Percentiles rank a stretch among this genome's conserved stretches.
Conservation (phyloP, 2,113 vertebrate genomes). For the Caloenas nicobarica region DNA sequence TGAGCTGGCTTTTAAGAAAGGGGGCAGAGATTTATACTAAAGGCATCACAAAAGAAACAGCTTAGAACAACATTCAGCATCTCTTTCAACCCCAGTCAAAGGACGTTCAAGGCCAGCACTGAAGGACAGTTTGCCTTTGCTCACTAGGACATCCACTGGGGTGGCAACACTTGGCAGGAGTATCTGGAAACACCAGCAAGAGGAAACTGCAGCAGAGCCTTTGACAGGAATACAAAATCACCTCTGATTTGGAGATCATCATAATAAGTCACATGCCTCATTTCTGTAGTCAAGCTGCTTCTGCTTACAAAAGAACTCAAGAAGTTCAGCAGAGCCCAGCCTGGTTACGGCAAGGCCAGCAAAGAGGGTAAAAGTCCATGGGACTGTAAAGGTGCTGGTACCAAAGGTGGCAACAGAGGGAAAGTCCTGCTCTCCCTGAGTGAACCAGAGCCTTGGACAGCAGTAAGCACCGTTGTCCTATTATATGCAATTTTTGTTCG, state of each 20-base stretch:
- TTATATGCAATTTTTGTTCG: not conserved
- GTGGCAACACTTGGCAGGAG: not conserved
- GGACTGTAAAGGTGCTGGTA: not conserved
- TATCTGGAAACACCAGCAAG: not conserved
- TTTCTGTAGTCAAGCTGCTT: not conserved
- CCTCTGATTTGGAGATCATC: not conserved
- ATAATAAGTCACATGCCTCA: not conserved
- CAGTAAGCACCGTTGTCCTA: not conserved
- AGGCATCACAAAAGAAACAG: conserved; percentile 58
- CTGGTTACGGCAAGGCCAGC: not conserved
- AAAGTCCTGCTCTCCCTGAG: not conserved
- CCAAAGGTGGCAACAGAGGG: not conserved
- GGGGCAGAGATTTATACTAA: conserved; percentile 65
- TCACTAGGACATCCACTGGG: not conserved
- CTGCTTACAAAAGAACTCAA: not conserved
- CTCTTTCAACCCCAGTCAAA: conserved; percentile 31
- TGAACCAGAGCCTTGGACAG: not conserved
- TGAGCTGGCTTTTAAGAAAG: conserved; percentile 72
- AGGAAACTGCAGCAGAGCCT: not conserved
- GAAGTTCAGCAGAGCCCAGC: not conserved
- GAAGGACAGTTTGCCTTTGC: not conserved
- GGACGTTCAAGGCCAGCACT: conserved; percentile 40
- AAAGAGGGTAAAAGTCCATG: not conserved
- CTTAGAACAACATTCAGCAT: conserved; percentile 60
- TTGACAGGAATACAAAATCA: not conserved